A percentile compares a stretch with the other conserved stretches of the same genome.
phyloP scores from a whole-genome alignment of 2,797 vertebrate genomes.

The Chiloscyllium punctatum region DNA sequence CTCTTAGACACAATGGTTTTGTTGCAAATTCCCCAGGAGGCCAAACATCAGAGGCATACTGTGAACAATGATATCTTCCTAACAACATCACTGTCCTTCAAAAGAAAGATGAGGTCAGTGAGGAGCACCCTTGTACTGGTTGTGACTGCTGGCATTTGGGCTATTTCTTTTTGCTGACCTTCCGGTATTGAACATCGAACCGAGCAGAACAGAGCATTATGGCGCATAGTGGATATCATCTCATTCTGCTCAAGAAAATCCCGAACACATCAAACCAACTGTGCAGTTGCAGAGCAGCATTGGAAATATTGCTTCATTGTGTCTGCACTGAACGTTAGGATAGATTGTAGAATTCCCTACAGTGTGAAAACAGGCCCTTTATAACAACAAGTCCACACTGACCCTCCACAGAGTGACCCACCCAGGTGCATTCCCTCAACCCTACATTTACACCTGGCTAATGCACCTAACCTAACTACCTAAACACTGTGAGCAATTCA shows the following conservation, averaged over 20 bases:
- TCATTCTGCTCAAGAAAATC: neutral
- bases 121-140: neutral
- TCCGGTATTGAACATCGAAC: neutral
- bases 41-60: too few relatives aligned
- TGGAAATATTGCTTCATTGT: conserved; percentile 56
- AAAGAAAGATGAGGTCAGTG: neutral
- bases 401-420: too few relatives aligned
- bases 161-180: accelerated
- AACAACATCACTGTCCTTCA: neutral
- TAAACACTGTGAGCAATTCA: too few relatives aligned
- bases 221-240: neutral
- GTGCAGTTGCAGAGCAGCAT: conserved; percentile 49
- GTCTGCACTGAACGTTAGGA: conserved; percentile 59
- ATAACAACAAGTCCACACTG: too few relatives aligned
- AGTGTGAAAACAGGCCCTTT: too few relatives aligned
- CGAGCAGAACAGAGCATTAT: neutral
- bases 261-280: conserved; percentile 42
- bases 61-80: neutral
- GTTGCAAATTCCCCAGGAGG: neutral
- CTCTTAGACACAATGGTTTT: neutral
- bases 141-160: accelerated
- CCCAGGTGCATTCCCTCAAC: too few relatives aligned
- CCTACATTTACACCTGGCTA: too few relatives aligned
- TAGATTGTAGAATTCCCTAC: neutral
- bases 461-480: too few relatives aligned